These are phyloP conservation scores for Bicyclus anynana DNA, from an alignment of 1,140 invertebrate genomes.

Conservation along the genomic window DNA sequence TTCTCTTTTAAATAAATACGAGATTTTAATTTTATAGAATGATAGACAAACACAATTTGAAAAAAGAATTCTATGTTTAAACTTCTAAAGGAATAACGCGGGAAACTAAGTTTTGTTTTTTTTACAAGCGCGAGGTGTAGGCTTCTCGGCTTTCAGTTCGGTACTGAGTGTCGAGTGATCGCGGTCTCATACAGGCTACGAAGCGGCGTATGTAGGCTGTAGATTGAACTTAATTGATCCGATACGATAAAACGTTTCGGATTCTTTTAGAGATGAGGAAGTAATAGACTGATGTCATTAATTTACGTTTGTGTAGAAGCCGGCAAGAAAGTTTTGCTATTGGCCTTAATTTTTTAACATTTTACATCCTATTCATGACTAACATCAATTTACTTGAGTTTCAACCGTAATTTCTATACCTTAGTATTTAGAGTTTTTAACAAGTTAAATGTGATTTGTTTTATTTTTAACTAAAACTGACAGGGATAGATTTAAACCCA, in stretches of 20 bases:
- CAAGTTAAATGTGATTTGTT: too few species aligned
- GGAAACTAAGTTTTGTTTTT: conserved; percentile 21
- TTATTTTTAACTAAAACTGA: too few species aligned
- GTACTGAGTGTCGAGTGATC: conserved; percentile 42
- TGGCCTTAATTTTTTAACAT: conserved; percentile 19
- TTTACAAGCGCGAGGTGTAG: conserved; percentile 42
- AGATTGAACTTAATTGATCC: conserved; percentile 58
- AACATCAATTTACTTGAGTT: too few species aligned
- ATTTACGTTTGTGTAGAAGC: conserved; percentile 13
- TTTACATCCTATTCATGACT: background rate
- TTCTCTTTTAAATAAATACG: background rate
- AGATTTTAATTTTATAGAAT: too few species aligned
- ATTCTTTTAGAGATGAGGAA: conserved; percentile 33
- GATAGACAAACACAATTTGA: too few species aligned
- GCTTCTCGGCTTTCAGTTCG: conserved; percentile 57
- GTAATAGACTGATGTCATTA: conserved; percentile 15
- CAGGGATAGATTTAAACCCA: too few species aligned
- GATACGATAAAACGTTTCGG: conserved; percentile 34
- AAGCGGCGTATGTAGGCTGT: conserved; percentile 43
- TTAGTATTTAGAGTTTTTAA: too few species aligned
- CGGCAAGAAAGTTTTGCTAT: conserved; percentile 22
- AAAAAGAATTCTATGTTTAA: background rate
- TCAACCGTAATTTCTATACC: too few species aligned
- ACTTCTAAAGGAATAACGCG: conserved; percentile 21
- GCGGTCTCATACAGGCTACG: conserved; percentile 24